Conservation (phyloP, 1,140 invertebrate species). For the Idris sp. region DNA sequence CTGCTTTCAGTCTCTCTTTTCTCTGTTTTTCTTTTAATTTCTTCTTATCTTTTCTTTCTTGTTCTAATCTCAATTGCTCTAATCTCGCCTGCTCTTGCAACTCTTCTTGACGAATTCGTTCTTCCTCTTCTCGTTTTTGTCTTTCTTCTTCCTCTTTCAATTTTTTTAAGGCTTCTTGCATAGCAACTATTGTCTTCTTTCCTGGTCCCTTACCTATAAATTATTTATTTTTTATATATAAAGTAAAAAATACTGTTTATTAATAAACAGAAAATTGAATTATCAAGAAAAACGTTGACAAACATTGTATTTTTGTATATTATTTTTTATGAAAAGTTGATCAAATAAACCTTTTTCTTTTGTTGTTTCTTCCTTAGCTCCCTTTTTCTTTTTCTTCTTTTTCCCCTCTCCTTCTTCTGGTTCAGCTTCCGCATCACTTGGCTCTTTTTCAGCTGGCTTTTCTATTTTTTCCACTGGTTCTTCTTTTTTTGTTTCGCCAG, state of each 20-base stretch:
- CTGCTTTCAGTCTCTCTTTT: constrained; percentile 93
- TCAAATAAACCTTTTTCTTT: constrained; percentile 77
- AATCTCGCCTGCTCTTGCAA: constrained; percentile 85
- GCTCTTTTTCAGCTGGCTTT: constrained; percentile 71
- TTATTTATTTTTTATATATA: no score
- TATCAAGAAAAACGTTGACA: no score
- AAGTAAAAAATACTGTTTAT: no score
- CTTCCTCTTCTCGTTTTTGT: constrained; percentile 87
- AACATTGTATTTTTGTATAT: no score
- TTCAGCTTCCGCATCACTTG: constrained; percentile 80
- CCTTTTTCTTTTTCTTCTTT: constrained; percentile 80
- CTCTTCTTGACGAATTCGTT: constrained; percentile 85
- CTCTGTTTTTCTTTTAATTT: constrained; percentile 97
- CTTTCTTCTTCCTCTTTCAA: constrained; percentile 94
- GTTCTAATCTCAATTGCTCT: constrained; percentile 88
- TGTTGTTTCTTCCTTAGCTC: constrained; percentile 72
- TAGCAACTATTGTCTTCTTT: constrained; percentile 89
- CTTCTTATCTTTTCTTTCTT: constrained; percentile 92
- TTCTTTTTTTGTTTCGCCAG: constrained; percentile 72
- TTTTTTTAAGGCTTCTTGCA: constrained; percentile 88
- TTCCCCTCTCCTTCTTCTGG: constrained; percentile 80
- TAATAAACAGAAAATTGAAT: no score
- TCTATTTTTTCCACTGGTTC: constrained; percentile 74
- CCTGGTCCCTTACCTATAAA: constrained; percentile 82
- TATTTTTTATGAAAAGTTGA: no score